These are phyloP conservation scores for Siniperca scherzeri DNA, from an alignment of 2,797 vertebrate genomes.

Conservation along the genomic window DNA sequence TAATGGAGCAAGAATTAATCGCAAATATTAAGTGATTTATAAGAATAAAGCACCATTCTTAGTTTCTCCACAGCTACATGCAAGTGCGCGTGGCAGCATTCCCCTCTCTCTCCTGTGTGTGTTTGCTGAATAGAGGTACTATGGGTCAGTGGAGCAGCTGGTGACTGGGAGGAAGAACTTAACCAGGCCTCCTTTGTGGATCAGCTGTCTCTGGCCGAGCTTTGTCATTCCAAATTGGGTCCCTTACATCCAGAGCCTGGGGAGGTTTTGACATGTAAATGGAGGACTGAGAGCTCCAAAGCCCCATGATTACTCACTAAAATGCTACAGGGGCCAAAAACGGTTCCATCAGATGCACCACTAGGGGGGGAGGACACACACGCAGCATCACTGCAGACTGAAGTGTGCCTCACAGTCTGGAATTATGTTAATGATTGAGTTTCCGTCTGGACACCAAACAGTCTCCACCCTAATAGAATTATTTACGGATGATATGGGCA, in stretches of 20 bases:
- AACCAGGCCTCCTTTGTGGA: slow-evolving; percentile 88
- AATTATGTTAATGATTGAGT: slow-evolving; percentile 81
- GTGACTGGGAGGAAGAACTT: slow-evolving; percentile 86
- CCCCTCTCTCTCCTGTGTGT: slow-evolving; percentile 54
- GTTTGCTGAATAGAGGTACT: slow-evolving; percentile 80
- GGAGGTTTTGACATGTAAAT: slow-evolving; percentile 86
- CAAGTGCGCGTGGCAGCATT: slow-evolving; percentile 65
- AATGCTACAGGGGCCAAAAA: slow-evolving; percentile 79
- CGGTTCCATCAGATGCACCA: slow-evolving; percentile 65
- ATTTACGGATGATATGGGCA: slow-evolving; percentile 57
- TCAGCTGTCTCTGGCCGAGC: slow-evolving; percentile 86
- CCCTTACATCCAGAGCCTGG: slow-evolving; percentile 77
- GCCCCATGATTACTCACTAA: slow-evolving; percentile 77
- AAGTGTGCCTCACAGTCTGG: slow-evolving; percentile 83
- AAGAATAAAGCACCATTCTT: slow-evolving; percentile 36
- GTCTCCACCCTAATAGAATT: slow-evolving; percentile 68
- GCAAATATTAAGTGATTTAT: slow-evolving; percentile 30
- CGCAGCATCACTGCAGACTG: slow-evolving; percentile 61
- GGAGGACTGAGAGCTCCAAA: slow-evolving; percentile 71
- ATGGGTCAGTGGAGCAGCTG: slow-evolving; percentile 88
- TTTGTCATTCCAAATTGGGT: slow-evolving; percentile 86
- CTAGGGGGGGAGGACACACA: slow-evolving; percentile 57
- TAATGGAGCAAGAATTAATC: neutral
- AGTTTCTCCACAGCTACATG: slow-evolving; percentile 41
- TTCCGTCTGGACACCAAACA: slow-evolving; percentile 76